Percentiles rank a stretch among this genome's conserved stretches.
Conservation (phyloP, 2,113 vertebrate genomes). For the Platichthys stellatus region DNA sequence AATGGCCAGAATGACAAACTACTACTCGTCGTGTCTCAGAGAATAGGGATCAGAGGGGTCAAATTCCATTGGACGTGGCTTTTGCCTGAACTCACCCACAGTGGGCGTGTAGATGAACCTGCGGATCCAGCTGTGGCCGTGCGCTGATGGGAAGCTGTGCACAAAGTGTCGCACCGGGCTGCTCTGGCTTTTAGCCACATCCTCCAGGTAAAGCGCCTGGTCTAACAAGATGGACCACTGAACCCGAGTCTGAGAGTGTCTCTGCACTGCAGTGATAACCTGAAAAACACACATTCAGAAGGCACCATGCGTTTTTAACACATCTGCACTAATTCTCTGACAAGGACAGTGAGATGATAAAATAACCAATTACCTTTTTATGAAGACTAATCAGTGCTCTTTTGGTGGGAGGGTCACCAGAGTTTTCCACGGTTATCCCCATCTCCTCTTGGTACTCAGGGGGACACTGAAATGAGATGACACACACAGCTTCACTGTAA, state of each 20-base stretch:
- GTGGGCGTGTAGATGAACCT: conserved; percentile 89
- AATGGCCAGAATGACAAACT: no score
- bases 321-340: not conserved
- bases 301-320: not conserved
- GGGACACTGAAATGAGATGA: conserved; percentile 84
- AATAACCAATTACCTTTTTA: conserved; percentile 83
- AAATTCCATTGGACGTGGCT: no score
- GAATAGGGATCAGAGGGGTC: not conserved
- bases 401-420: conserved; percentile 83
- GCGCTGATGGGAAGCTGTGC: conserved; percentile 84
- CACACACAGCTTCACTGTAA: not conserved
- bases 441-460: conserved; percentile 90
- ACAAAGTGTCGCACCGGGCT: conserved; percentile 84
- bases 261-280: conserved; percentile 92
- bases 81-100: conserved; percentile 83
- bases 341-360: not conserved
- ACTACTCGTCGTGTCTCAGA: not conserved
- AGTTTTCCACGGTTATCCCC: conserved; percentile 87
- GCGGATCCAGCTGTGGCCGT: conserved; percentile 81
- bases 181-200: conserved; percentile 89
- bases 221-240: conserved; percentile 92
- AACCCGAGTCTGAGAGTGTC: conserved; percentile 88
- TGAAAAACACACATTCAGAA: conserved; percentile 52
- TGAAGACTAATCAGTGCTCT: conserved; percentile 88
- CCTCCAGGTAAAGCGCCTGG: conserved; percentile 91